phyloP scores from a whole-genome alignment of 37 sponge, comb jelly and placozoan genomes.

The Petrosia ficiformis region DNA sequence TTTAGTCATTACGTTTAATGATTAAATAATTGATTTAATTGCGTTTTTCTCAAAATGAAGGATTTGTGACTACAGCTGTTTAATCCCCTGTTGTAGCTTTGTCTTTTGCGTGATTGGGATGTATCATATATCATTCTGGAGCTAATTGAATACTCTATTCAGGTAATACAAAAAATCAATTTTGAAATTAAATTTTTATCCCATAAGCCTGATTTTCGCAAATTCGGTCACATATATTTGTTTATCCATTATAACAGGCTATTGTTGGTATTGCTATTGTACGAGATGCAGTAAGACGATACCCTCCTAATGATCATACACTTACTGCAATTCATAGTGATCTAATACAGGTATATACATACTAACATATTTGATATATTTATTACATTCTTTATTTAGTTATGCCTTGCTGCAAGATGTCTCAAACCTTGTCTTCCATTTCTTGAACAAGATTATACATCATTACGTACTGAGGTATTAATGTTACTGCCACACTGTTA shows the following conservation, averaged over 20 bases:
- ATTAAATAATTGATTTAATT: too few species aligned
- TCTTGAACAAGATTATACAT: constrained; percentile 60
- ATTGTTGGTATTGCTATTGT: constrained; percentile 35
- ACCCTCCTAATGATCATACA: constrained; percentile 21
- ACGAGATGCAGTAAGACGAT: constrained; percentile 48
- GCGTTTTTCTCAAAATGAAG: too few species aligned
- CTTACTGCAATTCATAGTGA: constrained; percentile 87
- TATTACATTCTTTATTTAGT: constrained; percentile 21
- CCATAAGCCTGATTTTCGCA: too few species aligned
- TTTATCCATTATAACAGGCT: background rate
- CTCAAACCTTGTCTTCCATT: constrained; percentile 79
- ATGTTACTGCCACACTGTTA: background rate
- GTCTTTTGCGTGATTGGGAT: too few species aligned
- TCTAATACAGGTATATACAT: constrained; percentile 53
- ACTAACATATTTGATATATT: background rate
- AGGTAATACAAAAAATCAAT: too few species aligned
- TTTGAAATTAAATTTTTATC: too few species aligned
- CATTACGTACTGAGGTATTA: constrained; percentile 65
- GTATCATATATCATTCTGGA: too few species aligned
- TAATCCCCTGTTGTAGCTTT: too few species aligned
- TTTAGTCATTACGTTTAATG: too few species aligned
- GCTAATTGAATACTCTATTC: too few species aligned
- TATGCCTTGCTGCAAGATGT: constrained; percentile 83
- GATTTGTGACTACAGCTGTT: too few species aligned
- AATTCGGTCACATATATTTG: too few species aligned